Conservation (phyloP, 1,140 invertebrate genomes). For the Panulirus ornatus region DNA sequence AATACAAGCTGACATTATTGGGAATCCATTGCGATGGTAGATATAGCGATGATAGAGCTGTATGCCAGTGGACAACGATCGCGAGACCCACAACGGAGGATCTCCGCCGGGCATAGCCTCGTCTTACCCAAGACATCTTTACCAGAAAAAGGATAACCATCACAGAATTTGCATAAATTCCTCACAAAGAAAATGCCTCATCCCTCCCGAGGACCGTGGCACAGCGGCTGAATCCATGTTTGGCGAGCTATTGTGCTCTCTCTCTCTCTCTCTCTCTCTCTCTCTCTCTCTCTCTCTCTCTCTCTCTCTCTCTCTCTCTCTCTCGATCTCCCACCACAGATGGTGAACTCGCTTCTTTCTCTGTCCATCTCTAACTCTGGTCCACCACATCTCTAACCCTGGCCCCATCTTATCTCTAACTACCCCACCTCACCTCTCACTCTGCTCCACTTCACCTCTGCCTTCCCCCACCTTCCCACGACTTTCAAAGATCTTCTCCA, state of each 20-base stretch:
- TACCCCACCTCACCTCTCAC: neutral
- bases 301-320: slow-evolving; percentile 17
- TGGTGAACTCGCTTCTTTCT: neutral
- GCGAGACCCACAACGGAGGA: neutral
- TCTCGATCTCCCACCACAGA: too few species aligned
- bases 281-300: slow-evolving; percentile 22
- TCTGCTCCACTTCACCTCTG: neutral
- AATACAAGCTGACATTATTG: neutral
- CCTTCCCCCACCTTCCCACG: neutral
- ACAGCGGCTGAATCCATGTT: neutral
- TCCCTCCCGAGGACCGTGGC: neutral
- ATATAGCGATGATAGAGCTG: neutral
- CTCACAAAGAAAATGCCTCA: slow-evolving; percentile 18
- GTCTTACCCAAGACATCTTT: neutral
- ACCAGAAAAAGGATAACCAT: neutral
- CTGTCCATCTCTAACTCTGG: neutral
- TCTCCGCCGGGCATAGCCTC: neutral
- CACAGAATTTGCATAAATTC: too few species aligned
- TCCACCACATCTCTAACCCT: neutral
- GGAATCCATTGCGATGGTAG: neutral
- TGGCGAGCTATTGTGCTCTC: too few species aligned
- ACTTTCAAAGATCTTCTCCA: too few species aligned
- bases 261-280: slow-evolving; percentile 29
- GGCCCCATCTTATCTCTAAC: neutral
- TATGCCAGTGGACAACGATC: neutral